A percentile compares a stretch with the other conserved stretches of the same genome.
phyloP scores from a whole-genome alignment of 1,140 invertebrate genomes.

The Marisa cornuarietis region DNA sequence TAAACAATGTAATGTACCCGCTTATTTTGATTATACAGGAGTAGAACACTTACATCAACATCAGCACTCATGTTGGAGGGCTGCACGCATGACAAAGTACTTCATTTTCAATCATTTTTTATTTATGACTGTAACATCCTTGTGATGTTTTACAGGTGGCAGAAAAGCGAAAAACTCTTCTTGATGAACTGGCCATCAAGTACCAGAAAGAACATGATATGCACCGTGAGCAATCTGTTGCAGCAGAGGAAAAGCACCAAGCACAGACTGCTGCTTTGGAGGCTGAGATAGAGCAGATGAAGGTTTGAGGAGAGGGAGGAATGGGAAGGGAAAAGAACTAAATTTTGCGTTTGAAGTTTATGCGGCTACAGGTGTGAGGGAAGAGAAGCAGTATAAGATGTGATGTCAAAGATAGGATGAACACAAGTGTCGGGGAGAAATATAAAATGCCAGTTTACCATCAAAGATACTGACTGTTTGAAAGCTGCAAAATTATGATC shows the following conservation, averaged over 20 bases:
- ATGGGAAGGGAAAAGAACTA: not conserved
- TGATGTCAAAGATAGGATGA: too few species aligned
- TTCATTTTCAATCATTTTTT: not conserved
- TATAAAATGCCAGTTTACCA: not conserved
- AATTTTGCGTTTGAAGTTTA: not conserved
- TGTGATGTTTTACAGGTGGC: slow-evolving; percentile 58
- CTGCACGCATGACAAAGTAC: not conserved
- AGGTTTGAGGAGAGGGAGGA: not conserved
- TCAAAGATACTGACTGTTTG: not conserved
- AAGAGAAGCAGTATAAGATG: too few species aligned
- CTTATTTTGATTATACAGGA: not conserved
- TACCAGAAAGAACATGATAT: slow-evolving; percentile 65
- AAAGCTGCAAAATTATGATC: not conserved
- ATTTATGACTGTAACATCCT: not conserved
- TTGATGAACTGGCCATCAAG: slow-evolving; percentile 68
- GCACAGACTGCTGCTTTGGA: slow-evolving; percentile 42
- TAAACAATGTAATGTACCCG: not conserved
- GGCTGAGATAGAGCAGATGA: slow-evolving; percentile 37
- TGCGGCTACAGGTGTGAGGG: not conserved
- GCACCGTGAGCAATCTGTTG: slow-evolving; percentile 55
- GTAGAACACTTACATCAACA: not conserved
- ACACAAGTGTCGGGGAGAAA: not conserved
- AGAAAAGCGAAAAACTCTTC: slow-evolving; percentile 65
- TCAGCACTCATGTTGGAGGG: not conserved
- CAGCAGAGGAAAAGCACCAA: slow-evolving; percentile 49